Evolutionary conservation across 2,888 invertebrate genomes (phyloP).

Genomic region (Panzeria rudis): DNA sequence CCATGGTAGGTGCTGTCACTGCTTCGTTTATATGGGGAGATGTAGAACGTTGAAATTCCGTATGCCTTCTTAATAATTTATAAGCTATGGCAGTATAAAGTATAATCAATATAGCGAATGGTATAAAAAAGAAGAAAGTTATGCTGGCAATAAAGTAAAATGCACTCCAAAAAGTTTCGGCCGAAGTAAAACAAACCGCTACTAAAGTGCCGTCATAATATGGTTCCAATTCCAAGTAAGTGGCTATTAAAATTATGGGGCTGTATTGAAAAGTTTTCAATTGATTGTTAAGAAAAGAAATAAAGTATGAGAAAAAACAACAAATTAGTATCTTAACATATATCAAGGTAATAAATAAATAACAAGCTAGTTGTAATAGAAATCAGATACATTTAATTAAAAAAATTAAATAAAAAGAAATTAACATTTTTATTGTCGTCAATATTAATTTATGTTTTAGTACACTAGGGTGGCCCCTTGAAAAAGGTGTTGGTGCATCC

Average conservation of each 20-base stretch:
- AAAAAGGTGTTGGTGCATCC: too few relatives aligned
- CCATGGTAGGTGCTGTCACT: slow-evolving; percentile 31
- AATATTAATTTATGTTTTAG: too few relatives aligned
- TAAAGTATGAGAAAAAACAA: not conserved
- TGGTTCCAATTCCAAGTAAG: slow-evolving; percentile 88
- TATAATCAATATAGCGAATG: slow-evolving; percentile 90
- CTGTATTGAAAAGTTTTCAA: slow-evolving; percentile 84
- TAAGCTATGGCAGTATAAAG: slow-evolving; percentile 94
- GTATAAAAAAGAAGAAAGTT: slow-evolving; percentile 92
- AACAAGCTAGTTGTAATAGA: too few relatives aligned
- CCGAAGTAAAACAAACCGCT: slow-evolving; percentile 92
- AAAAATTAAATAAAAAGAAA: too few relatives aligned
- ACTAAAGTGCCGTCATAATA: slow-evolving; percentile 89
- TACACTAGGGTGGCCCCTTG: too few relatives aligned
- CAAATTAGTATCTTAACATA: too few relatives aligned
- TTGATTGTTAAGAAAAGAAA: not conserved
- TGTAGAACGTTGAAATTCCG: slow-evolving; percentile 71
- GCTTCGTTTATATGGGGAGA: slow-evolving; percentile 60
- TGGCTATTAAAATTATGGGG: slow-evolving; percentile 92
- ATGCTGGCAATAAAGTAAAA: slow-evolving; percentile 92
- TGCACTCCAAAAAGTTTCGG: slow-evolving; percentile 90
- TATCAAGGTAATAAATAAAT: too few relatives aligned
- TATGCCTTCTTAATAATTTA: slow-evolving; percentile 88
- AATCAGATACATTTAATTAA: too few relatives aligned
- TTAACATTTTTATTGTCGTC: too few relatives aligned